Percentiles rank a stretch among this genome's conserved stretches.
Conservation (phyloP, 2,797 vertebrate species). For the Knipowitschia caucasica region DNA sequence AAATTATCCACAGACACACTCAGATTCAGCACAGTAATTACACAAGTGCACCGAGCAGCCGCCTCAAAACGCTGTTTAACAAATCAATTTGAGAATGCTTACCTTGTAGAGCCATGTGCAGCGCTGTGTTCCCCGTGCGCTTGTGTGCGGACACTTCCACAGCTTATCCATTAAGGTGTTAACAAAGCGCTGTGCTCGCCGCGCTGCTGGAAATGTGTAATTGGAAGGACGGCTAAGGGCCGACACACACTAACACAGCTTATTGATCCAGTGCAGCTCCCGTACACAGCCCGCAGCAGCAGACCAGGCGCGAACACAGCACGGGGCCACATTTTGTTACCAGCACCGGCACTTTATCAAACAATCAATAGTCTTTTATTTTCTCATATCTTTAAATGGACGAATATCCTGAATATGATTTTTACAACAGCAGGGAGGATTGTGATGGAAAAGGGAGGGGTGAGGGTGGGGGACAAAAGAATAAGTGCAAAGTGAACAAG, state of each 20-base stretch:
- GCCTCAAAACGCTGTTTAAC: constrained; percentile 86
- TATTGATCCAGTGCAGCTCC: constrained; percentile 71
- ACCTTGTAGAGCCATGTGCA: constrained; percentile 78
- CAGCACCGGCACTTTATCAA: constrained; percentile 66
- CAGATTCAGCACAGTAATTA: constrained; percentile 74
- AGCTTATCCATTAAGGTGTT: constrained; percentile 80
- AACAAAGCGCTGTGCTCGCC: constrained; percentile 78
- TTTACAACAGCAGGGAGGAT: constrained; percentile 62
- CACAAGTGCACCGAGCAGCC: constrained; percentile 66
- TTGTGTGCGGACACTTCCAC: constrained; percentile 64
- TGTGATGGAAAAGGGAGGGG: constrained; percentile 44
- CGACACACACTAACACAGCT: constrained; percentile 75
- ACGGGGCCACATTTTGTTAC: constrained; percentile 52
- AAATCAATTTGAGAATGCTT: constrained; percentile 87
- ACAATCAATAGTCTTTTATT: constrained; percentile 72
- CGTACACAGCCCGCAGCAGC: constrained; percentile 55
- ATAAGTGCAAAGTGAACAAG: neutral
- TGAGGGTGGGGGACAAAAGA: neutral
- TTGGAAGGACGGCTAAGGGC: constrained; percentile 83
- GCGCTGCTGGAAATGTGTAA: constrained; percentile 81
- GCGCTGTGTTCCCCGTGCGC: constrained; percentile 45
- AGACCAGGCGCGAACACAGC: constrained; percentile 47
- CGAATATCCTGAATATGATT: constrained; percentile 73
- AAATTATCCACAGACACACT: constrained; percentile 78
- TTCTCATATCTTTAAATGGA: constrained; percentile 73